Percentiles rank a stretch among this genome's conserved stretches.
These are phyloP conservation scores for Dunckerocampus dactyliophorus DNA, from an alignment of 2,113 vertebrate species.

Conservation along the genomic window DNA sequence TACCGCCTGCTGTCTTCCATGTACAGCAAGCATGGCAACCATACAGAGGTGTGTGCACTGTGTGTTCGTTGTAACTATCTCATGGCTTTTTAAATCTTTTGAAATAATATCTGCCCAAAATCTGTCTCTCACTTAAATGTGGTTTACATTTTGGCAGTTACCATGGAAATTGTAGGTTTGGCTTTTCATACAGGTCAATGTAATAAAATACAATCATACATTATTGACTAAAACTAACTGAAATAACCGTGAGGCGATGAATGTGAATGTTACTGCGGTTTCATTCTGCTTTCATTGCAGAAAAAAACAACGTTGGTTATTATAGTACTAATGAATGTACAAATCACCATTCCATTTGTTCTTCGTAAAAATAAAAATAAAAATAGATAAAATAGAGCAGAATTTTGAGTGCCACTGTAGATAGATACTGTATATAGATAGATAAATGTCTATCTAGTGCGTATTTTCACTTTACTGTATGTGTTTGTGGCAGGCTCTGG, in stretches of 20 bases:
- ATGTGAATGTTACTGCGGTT: not conserved
- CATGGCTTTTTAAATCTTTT: not conserved
- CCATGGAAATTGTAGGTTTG: slow-evolving; percentile 10
- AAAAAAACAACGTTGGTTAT: too few relatives aligned
- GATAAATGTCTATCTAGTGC: not conserved
- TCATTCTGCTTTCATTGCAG: too few relatives aligned
- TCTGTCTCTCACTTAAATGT: not conserved
- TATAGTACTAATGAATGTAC: too few relatives aligned
- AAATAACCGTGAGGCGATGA: not conserved
- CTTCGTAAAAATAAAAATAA: too few relatives aligned
- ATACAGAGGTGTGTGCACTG: slow-evolving; percentile 74
- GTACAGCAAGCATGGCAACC: slow-evolving; percentile 86
- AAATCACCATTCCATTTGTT: too few relatives aligned
- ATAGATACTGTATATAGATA: too few relatives aligned
- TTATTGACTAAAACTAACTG: not conserved
- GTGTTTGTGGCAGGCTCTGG: slow-evolving; percentile 73
- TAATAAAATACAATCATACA: not conserved
- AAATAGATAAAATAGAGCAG: too few relatives aligned
- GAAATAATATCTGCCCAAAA: not conserved
- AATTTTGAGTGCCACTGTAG: too few relatives aligned
- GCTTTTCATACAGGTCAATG: not conserved
- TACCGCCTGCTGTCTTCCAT: slow-evolving; percentile 91
- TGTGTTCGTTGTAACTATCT: not conserved
- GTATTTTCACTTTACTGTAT: not conserved
- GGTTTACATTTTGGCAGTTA: slow-evolving; percentile 13